These are phyloP conservation scores for Psophia crepitans DNA, from an alignment of 2,113 vertebrate genomes.

Conservation along the genomic window DNA sequence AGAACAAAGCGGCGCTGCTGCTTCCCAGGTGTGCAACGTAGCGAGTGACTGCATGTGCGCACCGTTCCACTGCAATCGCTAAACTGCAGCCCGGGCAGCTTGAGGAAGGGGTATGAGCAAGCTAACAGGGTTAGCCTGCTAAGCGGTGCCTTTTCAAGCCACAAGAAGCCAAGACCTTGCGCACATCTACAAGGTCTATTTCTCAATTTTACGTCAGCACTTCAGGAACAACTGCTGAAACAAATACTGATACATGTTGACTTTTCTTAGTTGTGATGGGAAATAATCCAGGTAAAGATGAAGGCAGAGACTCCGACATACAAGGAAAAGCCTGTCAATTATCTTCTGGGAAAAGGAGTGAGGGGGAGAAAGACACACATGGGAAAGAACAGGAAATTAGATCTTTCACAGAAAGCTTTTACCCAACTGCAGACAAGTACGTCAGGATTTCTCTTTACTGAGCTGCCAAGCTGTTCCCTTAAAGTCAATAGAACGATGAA, in stretches of 20 bases:
- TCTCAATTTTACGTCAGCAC: background rate
- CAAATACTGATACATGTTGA: background rate
- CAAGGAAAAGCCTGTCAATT: background rate
- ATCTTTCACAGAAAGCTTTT: background rate
- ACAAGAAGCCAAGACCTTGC: background rate
- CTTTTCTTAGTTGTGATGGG: background rate
- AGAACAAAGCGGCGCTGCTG: background rate
- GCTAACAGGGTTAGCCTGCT: too few relatives aligned
- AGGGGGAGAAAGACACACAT: background rate
- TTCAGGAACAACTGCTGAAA: fast-evolving
- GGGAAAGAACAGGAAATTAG: background rate
- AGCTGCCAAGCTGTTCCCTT: background rate
- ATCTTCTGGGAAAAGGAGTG: background rate
- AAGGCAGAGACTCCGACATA: background rate
- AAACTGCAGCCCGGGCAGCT: background rate
- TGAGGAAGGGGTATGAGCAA: background rate
- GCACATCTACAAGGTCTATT: background rate
- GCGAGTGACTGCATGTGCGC: background rate
- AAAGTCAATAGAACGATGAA: background rate
- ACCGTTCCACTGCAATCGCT: background rate
- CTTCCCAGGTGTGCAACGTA: background rate
- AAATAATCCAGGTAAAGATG: background rate
- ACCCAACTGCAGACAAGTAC: background rate
- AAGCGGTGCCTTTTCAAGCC: background rate
- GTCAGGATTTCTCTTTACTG: background rate